Evolutionary conservation across 1,140 invertebrate species (phyloP), one percentile per base, ranked within the genome.

Genomic region (Diorhabda elongata): DNA sequence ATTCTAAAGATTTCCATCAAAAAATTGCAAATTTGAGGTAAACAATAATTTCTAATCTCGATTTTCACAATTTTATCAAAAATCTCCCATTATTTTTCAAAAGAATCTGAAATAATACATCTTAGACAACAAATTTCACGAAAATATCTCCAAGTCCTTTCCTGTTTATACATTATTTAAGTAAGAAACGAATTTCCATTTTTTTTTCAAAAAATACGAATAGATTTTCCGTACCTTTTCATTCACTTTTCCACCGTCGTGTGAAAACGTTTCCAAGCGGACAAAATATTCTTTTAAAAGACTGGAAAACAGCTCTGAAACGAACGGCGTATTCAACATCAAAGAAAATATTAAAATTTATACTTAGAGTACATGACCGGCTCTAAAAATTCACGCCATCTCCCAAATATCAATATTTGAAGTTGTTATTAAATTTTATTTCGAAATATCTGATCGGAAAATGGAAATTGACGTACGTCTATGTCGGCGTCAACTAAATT

Each of bases 261-360:
- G 47, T 52, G 47, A 52, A 52, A 52, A 52, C 47, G 47, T 52
- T 52, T 52, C n/a, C 47, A 52, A 52, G 47, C 47, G 47, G 47
- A 52, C 47, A 52, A 52, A 26, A 26, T 26, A 26, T 26, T 26
- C 26, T 26, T 26, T 26, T 26, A 26, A 26, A 26, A n/a, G 47
- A 52, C 47, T 52, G 47, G 47, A 52, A 52, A 52, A 52, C n/a
- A 52, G 47, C 47, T 8, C 47, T 6, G 47, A 52, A 52, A 52
- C 47, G 47, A 52, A n/a, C 47, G 47, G 6, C 47, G n/a, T 52
- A 8, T 52, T n/a, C 6, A 52, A 52, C 6, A 52, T 52, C 47
- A 52, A 52, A 52, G 47, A n/a, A 52, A 52, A 52, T 52, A 52
- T 52, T 52, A 52, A 52, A 52, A 52, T 52, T 52, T 52, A 52